Percentiles rank a stretch among this genome's conserved stretches.
Evolutionary conservation across 1,140 invertebrate species (phyloP).

Genomic region (Aphelenchoides avenae): DNA sequence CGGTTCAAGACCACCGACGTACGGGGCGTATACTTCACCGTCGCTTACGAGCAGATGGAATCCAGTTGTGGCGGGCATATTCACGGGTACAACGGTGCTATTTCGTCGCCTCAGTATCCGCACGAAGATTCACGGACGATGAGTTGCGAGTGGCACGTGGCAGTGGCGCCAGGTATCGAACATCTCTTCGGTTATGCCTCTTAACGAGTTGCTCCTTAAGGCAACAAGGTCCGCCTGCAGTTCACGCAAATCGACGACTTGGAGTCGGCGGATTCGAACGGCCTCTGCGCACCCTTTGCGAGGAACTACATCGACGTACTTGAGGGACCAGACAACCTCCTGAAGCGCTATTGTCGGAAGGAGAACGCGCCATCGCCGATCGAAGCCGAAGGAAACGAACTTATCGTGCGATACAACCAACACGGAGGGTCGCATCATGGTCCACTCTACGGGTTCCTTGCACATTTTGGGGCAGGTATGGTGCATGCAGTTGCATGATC

Average conservation of each 20-base stretch:
- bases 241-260: constrained; percentile 45
- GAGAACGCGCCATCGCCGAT: constrained; percentile 37
- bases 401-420: constrained; percentile 49
- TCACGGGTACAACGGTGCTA: constrained; percentile 44
- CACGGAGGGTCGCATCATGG: constrained; percentile 45
- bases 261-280: constrained; percentile 44
- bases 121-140: constrained; percentile 45
- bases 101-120: constrained; percentile 54
- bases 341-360: constrained; percentile 42
- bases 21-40: constrained; percentile 54
- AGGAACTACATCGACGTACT: constrained; percentile 49
- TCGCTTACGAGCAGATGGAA: constrained; percentile 49
- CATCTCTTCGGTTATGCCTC: neutral
- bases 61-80: constrained; percentile 61
- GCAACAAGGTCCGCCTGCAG: constrained; percentile 45
- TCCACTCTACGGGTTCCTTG: constrained; percentile 52
- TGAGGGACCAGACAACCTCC: constrained; percentile 22
- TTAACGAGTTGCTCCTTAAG: constrained; percentile 19
- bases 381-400: constrained; percentile 36
- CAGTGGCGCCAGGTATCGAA: constrained; percentile 37
- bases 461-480: constrained; percentile 49
- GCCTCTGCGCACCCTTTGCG: constrained; percentile 47
- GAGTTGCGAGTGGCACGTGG: constrained; percentile 51
- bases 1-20: constrained; percentile 42
- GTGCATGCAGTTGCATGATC: constrained; percentile 2